Base-by-base conservation (phyloP, 2,797 vertebrate genomes). In the Vespertilio murinus region DNA sequence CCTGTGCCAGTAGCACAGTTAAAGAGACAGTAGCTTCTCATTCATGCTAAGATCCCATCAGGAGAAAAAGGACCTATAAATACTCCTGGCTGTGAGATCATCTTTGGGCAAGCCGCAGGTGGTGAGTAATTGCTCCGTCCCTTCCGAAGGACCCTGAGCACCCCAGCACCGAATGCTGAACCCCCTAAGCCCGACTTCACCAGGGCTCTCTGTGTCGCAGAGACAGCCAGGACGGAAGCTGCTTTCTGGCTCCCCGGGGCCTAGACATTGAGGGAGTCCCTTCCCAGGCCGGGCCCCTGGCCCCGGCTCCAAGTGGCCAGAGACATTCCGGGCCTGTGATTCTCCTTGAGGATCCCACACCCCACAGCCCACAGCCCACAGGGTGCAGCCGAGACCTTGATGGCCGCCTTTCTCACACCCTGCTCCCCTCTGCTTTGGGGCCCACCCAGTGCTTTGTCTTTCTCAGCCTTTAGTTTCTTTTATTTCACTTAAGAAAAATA, bases 1-100 rank as follows among this genome's bases (percentile, higher is more conserved):
- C 81, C 14, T 93, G 45, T 14, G 42, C 89, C 61, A 52, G 25
- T 80, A 88, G 94, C 96, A 70, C 93, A 14, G 81, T 96, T 83
- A 85, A 93, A 88, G 86, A 87, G 93, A 79, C 73, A 97, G 74
- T 95, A 96, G 78, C 87, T 98, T 96, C 97, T 97, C 93, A 95
- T 97, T 97, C 96, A 70, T 69, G 93, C 88, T 91, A 82, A 67
- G 96, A 61, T 88, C 86, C 85, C 93, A 96, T 91, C 95, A 35
- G n/a, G 81, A 95, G 92, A 93, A 95, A 96, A 97, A 86, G 90
- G 71, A 47, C 86, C 97, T 97, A 2, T 97, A 96, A 96, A 93
- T 97, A 87, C 88, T 95, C 95, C 80, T 88, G 91, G 82, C 92
- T 80, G 38, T 97, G 97, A 94, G 91, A 71, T 96, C 92, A 71